phyloP scores from a whole-genome alignment of 2,888 invertebrate species.

The Helobdella robusta region DNA sequence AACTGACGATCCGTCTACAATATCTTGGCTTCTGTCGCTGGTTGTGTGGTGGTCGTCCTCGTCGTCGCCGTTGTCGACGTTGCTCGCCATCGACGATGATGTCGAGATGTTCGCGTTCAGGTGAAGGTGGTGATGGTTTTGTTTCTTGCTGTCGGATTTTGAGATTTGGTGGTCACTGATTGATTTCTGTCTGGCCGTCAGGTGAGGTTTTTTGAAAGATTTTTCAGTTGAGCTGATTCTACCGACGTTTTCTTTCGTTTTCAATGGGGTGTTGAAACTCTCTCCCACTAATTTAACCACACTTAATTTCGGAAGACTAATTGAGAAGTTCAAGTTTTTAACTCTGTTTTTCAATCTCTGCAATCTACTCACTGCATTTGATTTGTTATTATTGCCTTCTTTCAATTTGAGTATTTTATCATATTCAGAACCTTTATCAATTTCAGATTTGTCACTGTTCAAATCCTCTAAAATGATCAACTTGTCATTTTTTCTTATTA shows the following conservation, averaged over 20 bases:
- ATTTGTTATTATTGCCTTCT: neutral
- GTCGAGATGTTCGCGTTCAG: too few species aligned
- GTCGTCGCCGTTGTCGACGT: neutral
- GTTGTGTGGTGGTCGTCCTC: too few species aligned
- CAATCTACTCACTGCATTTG: neutral
- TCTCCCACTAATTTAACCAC: too few species aligned
- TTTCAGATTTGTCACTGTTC: neutral
- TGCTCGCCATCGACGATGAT: neutral
- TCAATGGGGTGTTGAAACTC: neutral
- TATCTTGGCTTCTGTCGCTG: neutral
- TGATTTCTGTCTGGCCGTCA: neutral
- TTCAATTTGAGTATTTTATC: too few species aligned
- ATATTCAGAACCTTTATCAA: neutral
- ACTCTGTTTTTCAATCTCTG: neutral
- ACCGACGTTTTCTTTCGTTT: neutral
- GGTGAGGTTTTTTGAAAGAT: neutral
- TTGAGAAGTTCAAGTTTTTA: too few species aligned
- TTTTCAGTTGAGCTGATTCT: neutral
- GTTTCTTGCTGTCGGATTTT: too few species aligned
- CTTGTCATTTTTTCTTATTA: constrained; percentile 17
- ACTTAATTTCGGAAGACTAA: too few species aligned
- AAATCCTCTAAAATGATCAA: constrained; percentile 18
- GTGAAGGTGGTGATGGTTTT: too few species aligned
- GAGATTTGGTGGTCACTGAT: neutral
- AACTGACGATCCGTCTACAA: neutral